Evolutionary conservation across 2,888 invertebrate species (phyloP).

Genomic region (Hirtodrosophila histrioides): DNA sequence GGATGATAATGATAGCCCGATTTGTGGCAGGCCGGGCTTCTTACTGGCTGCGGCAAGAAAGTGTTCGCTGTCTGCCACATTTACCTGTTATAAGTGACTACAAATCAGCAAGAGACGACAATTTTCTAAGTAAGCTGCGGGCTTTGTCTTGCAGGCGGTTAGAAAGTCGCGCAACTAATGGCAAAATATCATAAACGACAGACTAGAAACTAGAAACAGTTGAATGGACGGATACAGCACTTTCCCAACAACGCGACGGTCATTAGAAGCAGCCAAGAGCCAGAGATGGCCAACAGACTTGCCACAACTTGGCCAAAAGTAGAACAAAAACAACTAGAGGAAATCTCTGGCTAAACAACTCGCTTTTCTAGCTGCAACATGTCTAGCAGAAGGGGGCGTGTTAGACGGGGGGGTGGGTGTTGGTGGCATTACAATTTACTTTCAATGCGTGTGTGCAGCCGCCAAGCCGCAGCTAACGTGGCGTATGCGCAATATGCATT

Average conservation of each 20-base stretch:
- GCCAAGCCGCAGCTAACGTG: constrained; percentile 38
- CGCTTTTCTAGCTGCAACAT: constrained; percentile 28
- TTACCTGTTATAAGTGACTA: constrained; percentile 32
- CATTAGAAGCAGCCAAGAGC: constrained; percentile 58
- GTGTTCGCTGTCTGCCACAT: constrained; percentile 13
- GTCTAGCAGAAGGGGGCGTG: background rate
- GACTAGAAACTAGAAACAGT: constrained; percentile 46
- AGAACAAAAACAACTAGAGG: constrained; percentile 63
- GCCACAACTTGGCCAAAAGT: constrained; percentile 56
- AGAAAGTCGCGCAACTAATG: constrained; percentile 73
- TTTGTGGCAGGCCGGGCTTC: background rate
- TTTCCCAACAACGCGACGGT: constrained; percentile 51
- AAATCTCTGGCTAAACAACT: constrained; percentile 52
- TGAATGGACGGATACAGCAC: constrained; percentile 37
- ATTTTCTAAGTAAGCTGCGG: constrained; percentile 43
- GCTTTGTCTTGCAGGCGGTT: constrained; percentile 43
- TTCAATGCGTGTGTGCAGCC: constrained; percentile 62
- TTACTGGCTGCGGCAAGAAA: background rate
- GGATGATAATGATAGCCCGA: constrained; percentile 18
- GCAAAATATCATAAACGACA: constrained; percentile 63
- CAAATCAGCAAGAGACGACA: constrained; percentile 56
- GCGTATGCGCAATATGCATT: constrained; percentile 71
- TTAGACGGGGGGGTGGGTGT: background rate
- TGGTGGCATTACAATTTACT: constrained; percentile 62
- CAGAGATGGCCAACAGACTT: constrained; percentile 14